These are phyloP conservation scores for Heliopora coerulea DNA, from an alignment of 92 coral and sea anemone genomes.

Conservation along the genomic window DNA sequence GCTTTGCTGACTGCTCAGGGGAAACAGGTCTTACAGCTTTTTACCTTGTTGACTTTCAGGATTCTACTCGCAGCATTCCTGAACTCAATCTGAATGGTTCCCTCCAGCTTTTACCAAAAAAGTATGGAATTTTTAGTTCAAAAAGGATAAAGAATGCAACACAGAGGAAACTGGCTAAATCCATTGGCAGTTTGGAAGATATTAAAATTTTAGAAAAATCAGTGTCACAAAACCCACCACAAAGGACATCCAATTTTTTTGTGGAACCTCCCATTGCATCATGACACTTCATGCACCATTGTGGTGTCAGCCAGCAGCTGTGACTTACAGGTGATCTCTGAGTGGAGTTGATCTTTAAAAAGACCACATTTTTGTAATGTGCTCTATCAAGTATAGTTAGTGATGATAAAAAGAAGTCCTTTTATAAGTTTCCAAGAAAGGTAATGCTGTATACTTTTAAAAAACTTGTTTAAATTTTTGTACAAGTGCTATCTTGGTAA, in stretches of 20 bases:
- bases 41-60: conserved; percentile 2
- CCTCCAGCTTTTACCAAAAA: conserved; percentile 7
- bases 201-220: conserved; percentile 1
- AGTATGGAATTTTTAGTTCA: conserved; percentile 35
- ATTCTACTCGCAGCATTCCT: conserved; percentile 8
- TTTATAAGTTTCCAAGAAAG: too few relatives aligned
- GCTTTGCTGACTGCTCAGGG: too few relatives aligned
- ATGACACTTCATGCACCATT: not conserved
- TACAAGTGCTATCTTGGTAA: too few relatives aligned
- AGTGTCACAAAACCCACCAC: not conserved
- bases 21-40: conserved; percentile 1
- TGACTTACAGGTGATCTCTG: too few relatives aligned
- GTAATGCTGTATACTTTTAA: too few relatives aligned
- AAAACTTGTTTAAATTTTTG: too few relatives aligned
- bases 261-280: conserved; percentile 39
- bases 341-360: too few relatives aligned
- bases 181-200: conserved; percentile 32
- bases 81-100: conserved; percentile 7
- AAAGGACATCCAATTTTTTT: conserved; percentile 36
- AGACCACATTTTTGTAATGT: too few relatives aligned
- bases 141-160: conserved; percentile 10
- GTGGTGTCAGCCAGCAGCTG: not conserved
- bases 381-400: too few relatives aligned
- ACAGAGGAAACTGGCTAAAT: conserved; percentile 8
- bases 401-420: too few relatives aligned